Conservation (phyloP, 2,113 vertebrate genomes). For the Sigmodon hispidus region DNA sequence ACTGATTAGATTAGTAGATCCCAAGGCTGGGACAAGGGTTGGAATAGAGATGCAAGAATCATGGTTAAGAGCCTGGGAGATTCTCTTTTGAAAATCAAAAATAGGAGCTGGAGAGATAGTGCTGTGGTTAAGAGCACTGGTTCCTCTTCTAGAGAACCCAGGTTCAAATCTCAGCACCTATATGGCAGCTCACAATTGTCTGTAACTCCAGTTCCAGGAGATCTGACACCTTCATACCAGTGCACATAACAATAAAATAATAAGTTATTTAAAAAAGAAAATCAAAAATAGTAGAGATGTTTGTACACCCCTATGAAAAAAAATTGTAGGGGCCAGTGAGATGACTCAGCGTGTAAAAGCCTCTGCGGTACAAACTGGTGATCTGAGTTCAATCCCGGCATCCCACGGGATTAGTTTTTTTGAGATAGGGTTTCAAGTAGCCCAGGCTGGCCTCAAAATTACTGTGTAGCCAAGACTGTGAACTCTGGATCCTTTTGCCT, state of each 20-base stretch:
- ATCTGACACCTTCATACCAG: too few species aligned
- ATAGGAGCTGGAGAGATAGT: too few species aligned
- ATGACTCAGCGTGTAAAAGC: not conserved
- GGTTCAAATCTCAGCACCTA: too few species aligned
- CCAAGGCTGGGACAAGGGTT: not conserved
- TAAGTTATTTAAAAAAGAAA: too few species aligned
- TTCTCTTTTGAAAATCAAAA: slow-evolving; percentile 28
- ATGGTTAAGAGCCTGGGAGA: not conserved
- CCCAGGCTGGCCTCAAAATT: not conserved
- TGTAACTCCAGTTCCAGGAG: too few species aligned
- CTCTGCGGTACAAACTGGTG: not conserved
- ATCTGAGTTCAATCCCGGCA: not conserved
- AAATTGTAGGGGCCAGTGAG: not conserved
- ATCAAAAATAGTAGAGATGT: not conserved
- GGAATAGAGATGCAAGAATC: not conserved
- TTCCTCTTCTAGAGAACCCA: too few species aligned
- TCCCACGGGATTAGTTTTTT: not conserved
- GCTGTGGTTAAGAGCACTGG: too few species aligned
- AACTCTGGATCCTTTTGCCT: not conserved
- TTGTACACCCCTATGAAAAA: not conserved
- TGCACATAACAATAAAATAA: too few species aligned
- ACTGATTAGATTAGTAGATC: not conserved
- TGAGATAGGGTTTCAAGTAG: not conserved
- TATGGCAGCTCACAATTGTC: too few species aligned
- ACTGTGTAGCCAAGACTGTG: not conserved